Base-by-base conservation (phyloP, 2,797 vertebrate genomes). In the Threskiornis aethiopicus region DNA sequence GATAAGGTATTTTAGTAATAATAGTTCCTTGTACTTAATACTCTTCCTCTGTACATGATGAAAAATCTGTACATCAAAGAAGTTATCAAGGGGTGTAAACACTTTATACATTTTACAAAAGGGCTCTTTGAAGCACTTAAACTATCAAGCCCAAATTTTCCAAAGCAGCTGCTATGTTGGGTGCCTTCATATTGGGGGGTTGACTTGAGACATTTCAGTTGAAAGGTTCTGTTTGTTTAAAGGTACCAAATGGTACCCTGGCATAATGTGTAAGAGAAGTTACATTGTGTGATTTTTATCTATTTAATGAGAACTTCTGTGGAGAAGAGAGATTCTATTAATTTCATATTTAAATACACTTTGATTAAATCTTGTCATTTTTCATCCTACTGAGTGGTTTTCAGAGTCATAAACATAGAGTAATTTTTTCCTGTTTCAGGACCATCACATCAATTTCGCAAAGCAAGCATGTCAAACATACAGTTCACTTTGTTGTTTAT, bases 51-150 rank as follows among this genome's bases (percentile, higher is more conserved):
- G 46, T 67, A 84, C 13, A 5, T 73, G 70, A 57, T 64, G 59
- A 79, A 93, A 92, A 92, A 85, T 67, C 55, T 85, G 49, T 69
- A 67, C 82, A 84, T 93, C 91, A 92, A 39, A 92, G 66, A 79
- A 87, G 37, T 84, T 93, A 92, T 67, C 77, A 77, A 89, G 73
- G 59, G 39, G 21, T 35, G 21, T 91, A 84, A 94, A 66, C 37
- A 67, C 51, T 70, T 91, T 1, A 51, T 35, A 39, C 31, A 31
- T 62, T 76, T 94, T 82, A 73, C 49, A 83, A n/a, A 79, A 83
- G 55, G 31, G 13, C 37, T 89, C 18, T 93, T 92, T 87, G 89
- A 97, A 87, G 67, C 41, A 59, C 17, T 19, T 9, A 62, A 55
- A 16, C 51, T 86, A 66, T 91, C 66, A 84, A 84, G 59, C 31